Conservation (phyloP, 1,140 invertebrate genomes). For the Drosophila insularis region DNA sequence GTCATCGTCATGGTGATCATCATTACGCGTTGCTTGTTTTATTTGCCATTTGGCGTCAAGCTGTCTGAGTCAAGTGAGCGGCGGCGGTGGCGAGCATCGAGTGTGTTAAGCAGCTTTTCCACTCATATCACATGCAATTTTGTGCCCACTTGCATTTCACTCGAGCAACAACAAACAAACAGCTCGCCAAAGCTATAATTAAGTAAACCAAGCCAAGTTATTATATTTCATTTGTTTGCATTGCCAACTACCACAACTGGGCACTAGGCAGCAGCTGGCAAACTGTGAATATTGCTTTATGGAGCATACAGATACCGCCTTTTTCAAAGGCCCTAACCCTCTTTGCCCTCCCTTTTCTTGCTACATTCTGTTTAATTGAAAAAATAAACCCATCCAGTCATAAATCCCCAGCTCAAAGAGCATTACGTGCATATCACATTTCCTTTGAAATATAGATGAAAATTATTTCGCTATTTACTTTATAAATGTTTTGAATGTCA, state of each 20-base stretch:
- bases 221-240: constrained; percentile 35
- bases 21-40: constrained; percentile 36
- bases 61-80: constrained; percentile 57
- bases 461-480: constrained; percentile 44
- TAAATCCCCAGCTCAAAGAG: not conserved
- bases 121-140: constrained; percentile 57
- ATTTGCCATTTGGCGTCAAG: constrained; percentile 65
- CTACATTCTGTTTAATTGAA: no score
- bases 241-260: constrained; percentile 13
- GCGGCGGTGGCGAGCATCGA: constrained; percentile 5
- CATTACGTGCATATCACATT: constrained; percentile 50
- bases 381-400: not conserved
- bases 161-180: constrained; percentile 19
- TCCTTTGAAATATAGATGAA: constrained; percentile 54
- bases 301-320: constrained; percentile 31
- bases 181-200: constrained; percentile 38
- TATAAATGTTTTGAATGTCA: not conserved
- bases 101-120: constrained; percentile 62
- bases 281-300: constrained; percentile 49
- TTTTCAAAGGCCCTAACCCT: not conserved
- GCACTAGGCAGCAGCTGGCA: no score
- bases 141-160: constrained; percentile 47
- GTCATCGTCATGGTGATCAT: constrained; percentile 6
- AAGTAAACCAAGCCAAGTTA: constrained; percentile 26
- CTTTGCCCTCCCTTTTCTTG: constrained; percentile 1